Conservation (phyloP, 1,140 invertebrate species). For the Antheraea pernyi region DNA sequence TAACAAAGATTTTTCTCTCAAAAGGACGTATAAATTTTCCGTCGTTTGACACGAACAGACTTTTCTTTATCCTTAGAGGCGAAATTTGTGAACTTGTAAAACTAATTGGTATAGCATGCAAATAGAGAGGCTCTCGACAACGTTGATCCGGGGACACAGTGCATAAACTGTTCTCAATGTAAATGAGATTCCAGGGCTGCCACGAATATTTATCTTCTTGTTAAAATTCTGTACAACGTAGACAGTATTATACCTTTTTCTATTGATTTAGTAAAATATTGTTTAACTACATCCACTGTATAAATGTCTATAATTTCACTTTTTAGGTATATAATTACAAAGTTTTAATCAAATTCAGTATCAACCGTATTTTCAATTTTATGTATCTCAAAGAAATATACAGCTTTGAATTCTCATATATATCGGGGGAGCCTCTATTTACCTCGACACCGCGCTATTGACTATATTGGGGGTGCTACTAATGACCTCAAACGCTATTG, state of each 20-base stretch:
- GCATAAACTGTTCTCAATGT: conserved; percentile 54
- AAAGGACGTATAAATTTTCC: background rate
- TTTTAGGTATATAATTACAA: too few species aligned
- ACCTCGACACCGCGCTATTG: too few species aligned
- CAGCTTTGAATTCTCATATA: too few species aligned
- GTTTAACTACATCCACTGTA: background rate
- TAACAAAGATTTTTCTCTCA: background rate
- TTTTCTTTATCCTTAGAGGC: conserved; percentile 29
- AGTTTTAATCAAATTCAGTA: too few species aligned
- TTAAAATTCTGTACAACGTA: background rate
- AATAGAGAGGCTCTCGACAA: conserved; percentile 43
- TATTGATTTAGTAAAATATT: background rate
- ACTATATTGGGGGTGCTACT: too few species aligned
- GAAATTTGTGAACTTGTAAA: conserved; percentile 65
- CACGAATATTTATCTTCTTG: conserved; percentile 28
- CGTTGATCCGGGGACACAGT: conserved; percentile 36
- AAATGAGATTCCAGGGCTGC: conserved; percentile 43
- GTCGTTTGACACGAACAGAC: conserved; percentile 1
- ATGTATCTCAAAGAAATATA: too few species aligned
- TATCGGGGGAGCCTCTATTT: too few species aligned
- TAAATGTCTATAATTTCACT: too few species aligned
- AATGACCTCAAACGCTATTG: too few species aligned
- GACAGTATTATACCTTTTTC: background rate
- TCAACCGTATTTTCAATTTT: too few species aligned
- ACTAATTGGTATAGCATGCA: conserved; percentile 66